Conservation (phyloP, 2,888 invertebrate genomes). For the Calameuta filiformis region DNA sequence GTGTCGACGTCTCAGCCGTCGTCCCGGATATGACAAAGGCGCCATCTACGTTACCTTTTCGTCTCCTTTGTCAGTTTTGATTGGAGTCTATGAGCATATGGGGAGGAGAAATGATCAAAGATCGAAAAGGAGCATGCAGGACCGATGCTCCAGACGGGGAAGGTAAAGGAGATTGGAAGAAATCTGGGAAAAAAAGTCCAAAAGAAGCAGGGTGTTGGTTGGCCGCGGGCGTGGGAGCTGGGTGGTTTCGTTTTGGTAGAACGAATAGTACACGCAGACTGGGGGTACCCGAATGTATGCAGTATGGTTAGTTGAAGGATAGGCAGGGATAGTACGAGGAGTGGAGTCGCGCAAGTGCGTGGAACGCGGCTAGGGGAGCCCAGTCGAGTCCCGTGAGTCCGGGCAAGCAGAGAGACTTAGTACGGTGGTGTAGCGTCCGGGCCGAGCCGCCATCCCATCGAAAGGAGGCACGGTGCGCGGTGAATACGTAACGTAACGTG, state of each 20-base stretch:
- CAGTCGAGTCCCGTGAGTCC: constrained; percentile 65
- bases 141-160: too few relatives aligned
- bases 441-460: constrained; percentile 4
- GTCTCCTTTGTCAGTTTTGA: too few relatives aligned
- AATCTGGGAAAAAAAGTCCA: too few relatives aligned
- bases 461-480: neutral
- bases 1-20: too few relatives aligned
- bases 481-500: neutral
- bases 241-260: constrained; percentile 30
- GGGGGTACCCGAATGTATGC: neutral
- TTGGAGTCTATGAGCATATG: too few relatives aligned
- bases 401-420: constrained; percentile 54
- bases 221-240: constrained; percentile 46
- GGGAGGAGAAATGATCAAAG: too few relatives aligned
- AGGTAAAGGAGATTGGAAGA: too few relatives aligned
- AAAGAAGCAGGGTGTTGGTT: constrained; percentile 29
- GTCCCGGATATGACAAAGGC: too few relatives aligned
- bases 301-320: constrained; percentile 12
- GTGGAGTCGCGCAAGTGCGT: constrained; percentile 41
- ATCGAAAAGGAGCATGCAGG: too few relatives aligned
- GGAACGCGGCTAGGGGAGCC: constrained; percentile 28
- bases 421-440: constrained; percentile 36
- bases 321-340: constrained; percentile 36
- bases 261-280: constrained; percentile 37
- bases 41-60: too few relatives aligned